Base-by-base conservation (phyloP, 2,888 invertebrate genomes). In the Metellina segmentata region DNA sequence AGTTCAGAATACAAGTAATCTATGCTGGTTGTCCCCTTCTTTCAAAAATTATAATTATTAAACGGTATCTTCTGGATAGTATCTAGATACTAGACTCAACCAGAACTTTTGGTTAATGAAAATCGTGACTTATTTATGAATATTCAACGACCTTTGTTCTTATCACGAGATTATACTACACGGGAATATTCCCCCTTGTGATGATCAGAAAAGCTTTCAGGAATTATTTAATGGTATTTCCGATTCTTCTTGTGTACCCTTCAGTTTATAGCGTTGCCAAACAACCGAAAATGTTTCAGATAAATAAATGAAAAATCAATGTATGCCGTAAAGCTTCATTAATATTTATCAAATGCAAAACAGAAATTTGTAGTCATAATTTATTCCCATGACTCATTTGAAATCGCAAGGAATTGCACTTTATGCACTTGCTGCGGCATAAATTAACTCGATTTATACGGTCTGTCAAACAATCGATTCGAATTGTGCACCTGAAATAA, bases 341-440 rank as follows among this genome's bases (percentile, higher is more conserved):
- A 86, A 86, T 86, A 86, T 86, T 86, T 78, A 86, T 86, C 78
- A 86, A 86, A 86, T 86, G 86, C 86, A 78, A 85, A 78, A 78
- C 86, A 78, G 86, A 78, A 86, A 86, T 78, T 86, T 86, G 86
- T 71, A 69, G 77, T 70, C 69, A 86, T 86, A 86, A 86, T 86
- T 78, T 86, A 86, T 86, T 86, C 69, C 78, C 9, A 34, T 13
- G 70, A 48, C 81, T 49, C 6, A 70, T 13, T 69, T n/a, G 20
- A 52, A 81, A 83, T 83, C 61, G 16, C n/a, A 75, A 53, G 61
- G n/a, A 52, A 49, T 6, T 61, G 53, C 48, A 75, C 48, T 75
- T 85, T 85, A 85, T 85, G 61, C 34, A 75, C 75, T 75, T 53
- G 16, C 75, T 52, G 53, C 61, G 49, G 75, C 48, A 85, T 85